These are phyloP conservation scores for Gymnocypris eckloni DNA, from an alignment of 2,797 vertebrate genomes.

Conservation along the genomic window DNA sequence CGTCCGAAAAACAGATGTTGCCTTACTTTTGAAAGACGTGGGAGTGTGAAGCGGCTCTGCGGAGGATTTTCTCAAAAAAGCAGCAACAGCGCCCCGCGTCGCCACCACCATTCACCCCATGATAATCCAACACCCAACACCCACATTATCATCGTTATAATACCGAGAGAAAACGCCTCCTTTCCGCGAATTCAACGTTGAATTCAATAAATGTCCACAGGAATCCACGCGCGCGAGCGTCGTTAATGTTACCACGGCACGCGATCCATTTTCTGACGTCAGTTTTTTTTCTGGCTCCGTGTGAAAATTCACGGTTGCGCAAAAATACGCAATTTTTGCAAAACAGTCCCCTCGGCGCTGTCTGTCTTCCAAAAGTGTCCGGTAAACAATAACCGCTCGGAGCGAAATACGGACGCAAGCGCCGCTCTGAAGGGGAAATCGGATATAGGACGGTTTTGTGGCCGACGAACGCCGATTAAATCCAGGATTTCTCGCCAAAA, in stretches of 20 bases:
- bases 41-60: conserved; percentile 66
- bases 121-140: conserved; percentile 86
- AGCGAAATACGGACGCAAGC: conserved; percentile 75
- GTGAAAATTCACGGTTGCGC: conserved; percentile 73
- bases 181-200: conserved; percentile 65
- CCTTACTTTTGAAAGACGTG: conserved; percentile 67
- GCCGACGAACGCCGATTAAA: conserved; percentile 76
- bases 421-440: conserved; percentile 81
- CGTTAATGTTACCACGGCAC: conserved; percentile 72
- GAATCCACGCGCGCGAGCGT: conserved; percentile 64
- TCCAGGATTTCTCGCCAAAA: conserved; percentile 75
- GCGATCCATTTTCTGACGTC: conserved; percentile 81
- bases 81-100: conserved; percentile 93
- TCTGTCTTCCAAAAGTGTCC: conserved; percentile 74
- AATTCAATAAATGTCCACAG: conserved; percentile 63
- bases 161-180: conserved; percentile 67
- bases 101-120: conserved; percentile 88
- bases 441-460: conserved; percentile 77
- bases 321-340: conserved; percentile 67
- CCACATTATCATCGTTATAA: conserved; percentile 84
- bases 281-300: conserved; percentile 75
- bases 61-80: conserved; percentile 79
- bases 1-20: conserved; percentile 51
- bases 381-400: conserved; percentile 75
- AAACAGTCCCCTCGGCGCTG: conserved; percentile 66